Conservation (phyloP, 2,113 vertebrate species). For the Ovis aries region ARS-UI_Ramb_v3.0 NC_056080.1:88890001-88890500, state of each 20-base stretch:
- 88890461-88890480: not conserved
- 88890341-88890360: not conserved
- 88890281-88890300: slow-evolving; percentile 18
- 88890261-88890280: not conserved
- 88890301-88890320: not conserved
- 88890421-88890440: not conserved
- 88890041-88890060: not conserved
- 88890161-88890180: not conserved
- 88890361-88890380: not conserved
- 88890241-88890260: not conserved
- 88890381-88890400: not conserved
- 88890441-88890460: not conserved
- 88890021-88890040: not conserved
- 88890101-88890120: not conserved
- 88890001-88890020: not conserved
- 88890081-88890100: not conserved
- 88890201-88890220: slow-evolving; percentile 13
- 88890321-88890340: not conserved
- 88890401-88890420: not conserved
- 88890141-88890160: not conserved
- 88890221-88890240: not conserved
- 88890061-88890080: not conserved
- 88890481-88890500: not conserved
- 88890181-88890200: not conserved
- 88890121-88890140: not conserved